A percentile compares a stretch with the other conserved stretches of the same genome.
phyloP scores from a whole-genome alignment of 1,140 invertebrate genomes.

The Nasonia giraulti region DNA sequence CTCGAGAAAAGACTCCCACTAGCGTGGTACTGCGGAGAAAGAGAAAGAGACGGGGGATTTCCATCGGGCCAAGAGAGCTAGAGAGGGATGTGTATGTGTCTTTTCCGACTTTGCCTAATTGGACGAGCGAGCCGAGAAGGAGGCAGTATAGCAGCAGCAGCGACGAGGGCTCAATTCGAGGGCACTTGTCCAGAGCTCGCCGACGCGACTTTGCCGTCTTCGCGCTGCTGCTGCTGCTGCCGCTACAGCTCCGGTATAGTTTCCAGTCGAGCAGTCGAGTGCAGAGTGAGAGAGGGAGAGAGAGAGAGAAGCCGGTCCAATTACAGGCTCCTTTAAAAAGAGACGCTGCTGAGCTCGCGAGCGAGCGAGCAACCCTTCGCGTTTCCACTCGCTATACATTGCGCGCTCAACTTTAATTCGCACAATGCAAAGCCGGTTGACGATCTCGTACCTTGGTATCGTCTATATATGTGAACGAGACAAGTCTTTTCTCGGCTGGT shows the following conservation, averaged over 20 bases:
- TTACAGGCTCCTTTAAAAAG: conserved; percentile 45
- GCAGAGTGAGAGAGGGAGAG: not conserved
- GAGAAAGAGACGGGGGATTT: not conserved
- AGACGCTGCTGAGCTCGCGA: not conserved
- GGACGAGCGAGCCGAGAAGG: conserved; percentile 31
- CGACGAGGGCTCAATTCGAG: conserved; percentile 40
- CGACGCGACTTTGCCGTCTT: conserved; percentile 22
- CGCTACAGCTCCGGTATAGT: not conserved
- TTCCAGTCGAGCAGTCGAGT: conserved; percentile 23
- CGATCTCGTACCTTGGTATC: not conserved
- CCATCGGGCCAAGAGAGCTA: not conserved
- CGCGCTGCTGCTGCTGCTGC: not conserved
- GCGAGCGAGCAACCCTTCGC: not conserved
- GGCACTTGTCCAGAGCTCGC: conserved; percentile 38
- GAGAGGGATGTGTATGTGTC: conserved; percentile 36
- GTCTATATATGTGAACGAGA: too few species aligned
- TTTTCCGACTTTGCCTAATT: conserved; percentile 50
- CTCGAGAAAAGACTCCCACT: conserved; percentile 1
- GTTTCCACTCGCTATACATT: not conserved
- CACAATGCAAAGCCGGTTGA: conserved; percentile 11
- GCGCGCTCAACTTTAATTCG: conserved; percentile 15
- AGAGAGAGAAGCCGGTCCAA: conserved; percentile 36
- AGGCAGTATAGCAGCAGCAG: not conserved
- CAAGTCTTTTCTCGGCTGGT: too few species aligned
- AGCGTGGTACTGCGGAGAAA: not conserved